A percentile compares a stretch with the other conserved stretches of the same genome.
Conservation (phyloP, 2,888 invertebrate species). For the Celastrina argiolus region DNA sequence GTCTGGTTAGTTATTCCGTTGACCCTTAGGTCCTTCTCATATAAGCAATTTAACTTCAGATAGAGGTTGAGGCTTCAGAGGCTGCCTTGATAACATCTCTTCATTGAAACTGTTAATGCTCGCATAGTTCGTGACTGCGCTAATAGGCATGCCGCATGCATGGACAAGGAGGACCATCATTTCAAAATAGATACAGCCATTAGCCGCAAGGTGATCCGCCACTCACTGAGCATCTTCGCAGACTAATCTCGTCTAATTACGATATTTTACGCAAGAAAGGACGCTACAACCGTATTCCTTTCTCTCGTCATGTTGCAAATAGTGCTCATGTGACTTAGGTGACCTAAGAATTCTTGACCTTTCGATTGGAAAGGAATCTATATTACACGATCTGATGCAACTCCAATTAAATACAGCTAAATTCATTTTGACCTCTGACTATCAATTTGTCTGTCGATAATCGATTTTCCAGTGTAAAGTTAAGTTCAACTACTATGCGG, state of each 20-base stretch:
- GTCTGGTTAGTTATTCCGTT: no score
- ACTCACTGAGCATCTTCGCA: conserved; percentile 37
- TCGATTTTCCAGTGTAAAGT: not conserved
- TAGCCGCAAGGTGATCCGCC: conserved; percentile 50
- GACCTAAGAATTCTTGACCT: conserved; percentile 17
- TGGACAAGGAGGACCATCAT: conserved; percentile 39
- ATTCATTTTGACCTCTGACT: not conserved
- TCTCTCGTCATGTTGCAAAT: conserved; percentile 17
- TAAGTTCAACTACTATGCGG: no score
- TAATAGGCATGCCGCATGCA: conserved; percentile 33
- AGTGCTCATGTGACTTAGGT: conserved; percentile 10
- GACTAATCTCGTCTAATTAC: conserved; percentile 23
- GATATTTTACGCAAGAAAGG: conserved; percentile 32
- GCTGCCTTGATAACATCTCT: not conserved
- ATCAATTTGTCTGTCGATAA: not conserved
- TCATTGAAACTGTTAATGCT: conserved; percentile 16
- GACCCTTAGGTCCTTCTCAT: no score
- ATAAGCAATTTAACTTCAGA: no score
- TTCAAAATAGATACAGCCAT: conserved; percentile 44
- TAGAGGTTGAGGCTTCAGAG: no score
- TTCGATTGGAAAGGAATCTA: conserved; percentile 17
- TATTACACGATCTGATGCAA: conserved; percentile 12
- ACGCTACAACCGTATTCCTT: conserved; percentile 25
- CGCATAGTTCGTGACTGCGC: conserved; percentile 29
- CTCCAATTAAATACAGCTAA: not conserved